Percentiles rank a stretch among this genome's conserved stretches.
Evolutionary conservation across 2,888 invertebrate genomes (phyloP).

Genomic region (Callimorpha dominula): DNA sequence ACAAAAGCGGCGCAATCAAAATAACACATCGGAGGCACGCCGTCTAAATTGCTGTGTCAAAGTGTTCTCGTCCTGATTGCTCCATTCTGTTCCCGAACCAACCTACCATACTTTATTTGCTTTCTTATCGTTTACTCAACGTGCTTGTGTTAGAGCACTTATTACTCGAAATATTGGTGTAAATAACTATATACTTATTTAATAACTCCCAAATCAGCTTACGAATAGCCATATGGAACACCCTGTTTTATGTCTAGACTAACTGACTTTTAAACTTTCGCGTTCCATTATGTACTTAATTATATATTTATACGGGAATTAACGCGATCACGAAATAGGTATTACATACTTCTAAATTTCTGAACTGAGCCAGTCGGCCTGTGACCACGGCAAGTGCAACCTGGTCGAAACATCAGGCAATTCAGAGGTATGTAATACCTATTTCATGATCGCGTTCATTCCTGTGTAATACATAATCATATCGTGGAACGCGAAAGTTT

Average conservation of each 20-base stretch:
- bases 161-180: conserved; percentile 11
- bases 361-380: too few relatives aligned
- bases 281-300: too few relatives aligned
- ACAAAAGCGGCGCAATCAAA: conserved; percentile 82
- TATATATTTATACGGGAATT: too few relatives aligned
- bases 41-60: conserved; percentile 84
- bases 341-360: too few relatives aligned
- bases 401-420: too few relatives aligned
- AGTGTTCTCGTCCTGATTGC: conserved; percentile 83
- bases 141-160: conserved; percentile 29
- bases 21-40: conserved; percentile 80
- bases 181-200: background rate
- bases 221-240: background rate
- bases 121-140: conserved; percentile 68
- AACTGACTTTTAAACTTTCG: too few relatives aligned
- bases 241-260: background rate
- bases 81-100: conserved; percentile 77
- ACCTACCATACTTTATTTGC: conserved; percentile 65
- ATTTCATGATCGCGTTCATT: too few relatives aligned
- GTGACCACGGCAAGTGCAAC: too few relatives aligned
- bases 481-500: too few relatives aligned
- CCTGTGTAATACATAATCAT: too few relatives aligned
- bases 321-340: too few relatives aligned
- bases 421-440: too few relatives aligned
- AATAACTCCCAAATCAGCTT: background rate